These are phyloP conservation scores for Leptinotarsa undecemlineata DNA, from an alignment of 1,140 invertebrate genomes.

Conservation along the genomic window DNA sequence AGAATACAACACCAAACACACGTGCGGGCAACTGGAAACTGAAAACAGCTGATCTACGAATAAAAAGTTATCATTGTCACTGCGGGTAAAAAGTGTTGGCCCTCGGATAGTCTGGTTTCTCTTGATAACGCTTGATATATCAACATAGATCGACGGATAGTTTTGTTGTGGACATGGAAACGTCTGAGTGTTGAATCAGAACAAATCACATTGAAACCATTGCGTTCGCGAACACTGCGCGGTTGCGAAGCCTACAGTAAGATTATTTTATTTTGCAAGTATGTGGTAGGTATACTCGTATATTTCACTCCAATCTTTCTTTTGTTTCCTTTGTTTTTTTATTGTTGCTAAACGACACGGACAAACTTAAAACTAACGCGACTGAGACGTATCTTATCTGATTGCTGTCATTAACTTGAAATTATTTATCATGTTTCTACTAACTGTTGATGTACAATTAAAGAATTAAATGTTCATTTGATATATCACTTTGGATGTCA, in stretches of 20 bases:
- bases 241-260: neutral
- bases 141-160: neutral
- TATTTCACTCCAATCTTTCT: conserved; percentile 5
- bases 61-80: conserved; percentile 19
- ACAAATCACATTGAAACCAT: conserved; percentile 5
- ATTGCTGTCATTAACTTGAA: neutral
- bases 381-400: conserved; percentile 4
- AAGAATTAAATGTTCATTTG: neutral
- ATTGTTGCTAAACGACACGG: neutral
- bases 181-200: neutral
- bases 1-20: conserved; percentile 9
- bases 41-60: conserved; percentile 14
- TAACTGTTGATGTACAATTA: neutral
- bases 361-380: neutral
- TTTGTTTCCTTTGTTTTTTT: neutral
- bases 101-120: neutral
- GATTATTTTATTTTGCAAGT: conserved; percentile 6
- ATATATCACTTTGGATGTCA: neutral
- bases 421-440: conserved; percentile 7
- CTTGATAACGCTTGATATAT: neutral
- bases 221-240: neutral
- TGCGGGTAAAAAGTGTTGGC: conserved; percentile 7
- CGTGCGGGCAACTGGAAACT: conserved; percentile 3
- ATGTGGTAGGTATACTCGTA: neutral
- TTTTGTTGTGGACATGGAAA: neutral